A percentile compares a stretch with the other conserved stretches of the same genome.
Conservation (phyloP, 2,888 invertebrate genomes). For the Crioceris asparagi region DNA sequence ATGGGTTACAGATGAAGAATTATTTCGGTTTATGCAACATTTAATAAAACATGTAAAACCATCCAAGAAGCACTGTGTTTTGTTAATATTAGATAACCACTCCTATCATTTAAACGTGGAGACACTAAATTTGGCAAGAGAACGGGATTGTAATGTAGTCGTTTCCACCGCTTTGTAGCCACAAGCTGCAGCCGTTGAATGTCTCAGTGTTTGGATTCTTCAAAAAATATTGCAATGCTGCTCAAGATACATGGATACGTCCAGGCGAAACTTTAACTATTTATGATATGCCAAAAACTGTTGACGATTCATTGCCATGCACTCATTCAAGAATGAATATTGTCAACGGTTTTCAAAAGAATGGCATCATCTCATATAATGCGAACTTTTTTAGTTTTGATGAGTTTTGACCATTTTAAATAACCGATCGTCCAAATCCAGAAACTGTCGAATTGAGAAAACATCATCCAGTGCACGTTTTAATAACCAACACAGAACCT, state of each 20-base stretch:
- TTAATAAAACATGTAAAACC: conserved; percentile 7
- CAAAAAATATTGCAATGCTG: conserved; percentile 2
- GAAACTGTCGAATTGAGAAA: not conserved
- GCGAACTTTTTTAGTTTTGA: conserved; percentile 3
- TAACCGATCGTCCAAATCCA: conserved; percentile 2
- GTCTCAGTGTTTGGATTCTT: not conserved
- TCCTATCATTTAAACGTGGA: conserved; percentile 4
- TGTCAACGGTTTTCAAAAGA: conserved; percentile 5
- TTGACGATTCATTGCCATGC: conserved; percentile 2
- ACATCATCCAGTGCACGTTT: not conserved
- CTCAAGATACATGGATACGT: conserved; percentile 5
- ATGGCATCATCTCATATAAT: conserved; percentile 6
- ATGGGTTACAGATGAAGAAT: conserved; percentile 6
- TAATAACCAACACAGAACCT: too few species aligned
- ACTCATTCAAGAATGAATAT: conserved; percentile 6
- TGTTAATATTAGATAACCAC: conserved; percentile 5
- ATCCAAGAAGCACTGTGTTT: conserved; percentile 3
- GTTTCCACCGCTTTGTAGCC: not conserved
- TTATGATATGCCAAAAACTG: conserved; percentile 6
- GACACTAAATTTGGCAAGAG: conserved; percentile 6
- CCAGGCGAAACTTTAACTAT: conserved; percentile 3
- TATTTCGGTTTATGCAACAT: conserved; percentile 7
- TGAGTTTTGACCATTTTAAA: conserved; percentile 1
- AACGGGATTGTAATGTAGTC: conserved; percentile 2
- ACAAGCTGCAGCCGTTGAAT: not conserved